Conservation (phyloP, 2,888 invertebrate species). For the Cremastinae sp. region DNA sequence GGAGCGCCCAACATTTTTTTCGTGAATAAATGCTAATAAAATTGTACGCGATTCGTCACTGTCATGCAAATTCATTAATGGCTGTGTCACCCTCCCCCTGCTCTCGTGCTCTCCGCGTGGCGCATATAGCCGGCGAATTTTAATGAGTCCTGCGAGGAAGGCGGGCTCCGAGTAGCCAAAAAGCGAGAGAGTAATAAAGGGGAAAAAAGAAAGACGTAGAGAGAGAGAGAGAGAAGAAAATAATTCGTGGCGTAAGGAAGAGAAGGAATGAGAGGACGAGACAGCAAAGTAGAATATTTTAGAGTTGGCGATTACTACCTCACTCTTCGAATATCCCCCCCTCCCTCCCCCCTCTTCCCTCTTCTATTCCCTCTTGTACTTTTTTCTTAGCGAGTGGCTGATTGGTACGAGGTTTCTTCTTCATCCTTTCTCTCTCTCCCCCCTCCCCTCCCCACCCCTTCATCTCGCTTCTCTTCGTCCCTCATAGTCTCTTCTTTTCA, state of each 20-base stretch:
- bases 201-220: background rate
- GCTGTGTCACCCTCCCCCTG: too few species aligned
- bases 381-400: constrained; percentile 58
- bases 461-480: constrained; percentile 1
- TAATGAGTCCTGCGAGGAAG: constrained; percentile 47
- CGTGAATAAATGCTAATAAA: constrained; percentile 51
- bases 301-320: constrained; percentile 54
- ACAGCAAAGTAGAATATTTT: constrained; percentile 52
- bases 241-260: too few species aligned
- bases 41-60: constrained; percentile 52
- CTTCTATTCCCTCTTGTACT: too few species aligned
- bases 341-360: constrained; percentile 9
- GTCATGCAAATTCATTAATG: constrained; percentile 51
- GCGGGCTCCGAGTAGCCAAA: too few species aligned
- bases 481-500: too few species aligned
- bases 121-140: constrained; percentile 48
- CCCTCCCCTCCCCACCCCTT: constrained; percentile 1
- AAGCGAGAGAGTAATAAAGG: constrained; percentile 25
- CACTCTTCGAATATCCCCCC: constrained; percentile 22
- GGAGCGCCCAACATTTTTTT: too few species aligned
- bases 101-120: constrained; percentile 10
- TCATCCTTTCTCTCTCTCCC: background rate
- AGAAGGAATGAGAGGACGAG: constrained; percentile 17
- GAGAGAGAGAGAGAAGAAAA: background rate
- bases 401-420: constrained; percentile 49